Percentiles rank a stretch among this genome's conserved stretches.
Conservation (phyloP, 2,888 invertebrate species). For the Drosophila cracens region DNA sequence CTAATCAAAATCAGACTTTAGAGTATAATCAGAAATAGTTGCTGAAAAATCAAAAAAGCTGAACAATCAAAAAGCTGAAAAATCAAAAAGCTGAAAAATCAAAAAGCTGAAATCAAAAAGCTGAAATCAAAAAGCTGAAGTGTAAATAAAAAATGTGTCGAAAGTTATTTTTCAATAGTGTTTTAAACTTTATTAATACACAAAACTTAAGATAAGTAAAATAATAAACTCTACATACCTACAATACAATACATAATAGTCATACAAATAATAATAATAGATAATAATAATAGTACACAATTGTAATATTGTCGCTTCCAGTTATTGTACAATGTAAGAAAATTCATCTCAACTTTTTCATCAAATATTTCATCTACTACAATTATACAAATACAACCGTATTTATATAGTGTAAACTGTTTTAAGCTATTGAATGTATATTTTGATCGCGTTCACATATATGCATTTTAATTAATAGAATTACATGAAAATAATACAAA, state of each 20-base stretch:
- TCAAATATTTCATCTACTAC: constrained; percentile 23
- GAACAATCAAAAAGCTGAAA: neutral
- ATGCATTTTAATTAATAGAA: constrained; percentile 67
- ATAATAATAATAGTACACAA: constrained; percentile 81
- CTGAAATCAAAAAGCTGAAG: constrained; percentile 14
- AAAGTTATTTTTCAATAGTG: constrained; percentile 72
- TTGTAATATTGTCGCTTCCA: constrained; percentile 79
- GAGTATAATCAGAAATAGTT: constrained; percentile 22
- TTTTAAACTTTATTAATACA: constrained; percentile 81
- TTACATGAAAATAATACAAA: constrained; percentile 71
- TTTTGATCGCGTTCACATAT: constrained; percentile 68
- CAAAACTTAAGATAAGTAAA: constrained; percentile 81
- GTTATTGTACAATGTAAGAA: constrained; percentile 79
- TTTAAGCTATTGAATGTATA: constrained; percentile 53
- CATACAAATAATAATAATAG: constrained; percentile 78
- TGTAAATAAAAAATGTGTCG: constrained; percentile 1
- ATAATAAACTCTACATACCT: constrained; percentile 84
- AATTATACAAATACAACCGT: constrained; percentile 33
- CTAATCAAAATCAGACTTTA: constrained; percentile 76
- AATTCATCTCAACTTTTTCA: constrained; percentile 46
- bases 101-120: constrained; percentile 10
- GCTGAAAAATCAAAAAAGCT: constrained; percentile 9
- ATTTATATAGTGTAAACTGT: constrained; percentile 42
- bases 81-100: too few relatives aligned
- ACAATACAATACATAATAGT: constrained; percentile 83